A percentile compares a stretch with the other conserved stretches of the same genome.
Conservation (phyloP, 2,797 vertebrate species). For the Catharus ustulatus region DNA sequence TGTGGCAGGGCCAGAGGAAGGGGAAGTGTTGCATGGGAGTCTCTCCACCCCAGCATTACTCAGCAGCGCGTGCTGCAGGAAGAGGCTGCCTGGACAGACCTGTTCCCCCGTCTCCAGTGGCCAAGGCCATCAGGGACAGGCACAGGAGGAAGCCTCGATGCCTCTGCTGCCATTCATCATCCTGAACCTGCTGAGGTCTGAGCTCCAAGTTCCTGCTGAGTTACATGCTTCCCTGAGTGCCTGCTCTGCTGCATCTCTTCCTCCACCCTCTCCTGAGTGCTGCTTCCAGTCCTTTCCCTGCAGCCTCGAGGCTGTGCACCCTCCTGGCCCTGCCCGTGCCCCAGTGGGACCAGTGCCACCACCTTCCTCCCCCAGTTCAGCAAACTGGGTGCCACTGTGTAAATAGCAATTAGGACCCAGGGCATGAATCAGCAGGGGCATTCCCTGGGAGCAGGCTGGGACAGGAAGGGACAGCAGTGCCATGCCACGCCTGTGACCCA, state of each 20-base stretch:
- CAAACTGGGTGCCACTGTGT: background rate
- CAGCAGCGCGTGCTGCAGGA: constrained; percentile 3
- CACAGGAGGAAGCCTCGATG: background rate
- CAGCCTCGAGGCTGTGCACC: accelerated
- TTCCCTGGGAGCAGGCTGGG: background rate
- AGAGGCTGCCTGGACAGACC: constrained; percentile 31
- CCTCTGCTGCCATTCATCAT: background rate
- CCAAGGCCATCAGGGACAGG: background rate
- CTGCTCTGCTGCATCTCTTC: background rate
- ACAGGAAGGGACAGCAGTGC: background rate
- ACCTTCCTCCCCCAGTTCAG: background rate
- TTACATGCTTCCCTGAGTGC: background rate
- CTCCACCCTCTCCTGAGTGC: background rate
- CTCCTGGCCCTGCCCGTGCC: background rate
- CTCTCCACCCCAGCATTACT: constrained; percentile 48
- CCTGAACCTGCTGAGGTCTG: background rate
- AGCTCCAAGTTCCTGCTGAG: background rate
- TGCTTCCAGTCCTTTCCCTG: background rate
- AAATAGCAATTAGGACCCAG: constrained; percentile 31
- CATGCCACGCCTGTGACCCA: background rate
- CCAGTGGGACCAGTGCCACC: constrained; percentile 4
- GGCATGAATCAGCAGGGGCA: constrained; percentile 30
- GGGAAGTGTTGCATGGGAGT: background rate
- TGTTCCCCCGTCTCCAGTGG: constrained; percentile 14
- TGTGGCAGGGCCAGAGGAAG: background rate